Evolutionary conservation across 2,888 invertebrate genomes (phyloP).

Genomic region (Megalurothrips usitatus): DNA sequence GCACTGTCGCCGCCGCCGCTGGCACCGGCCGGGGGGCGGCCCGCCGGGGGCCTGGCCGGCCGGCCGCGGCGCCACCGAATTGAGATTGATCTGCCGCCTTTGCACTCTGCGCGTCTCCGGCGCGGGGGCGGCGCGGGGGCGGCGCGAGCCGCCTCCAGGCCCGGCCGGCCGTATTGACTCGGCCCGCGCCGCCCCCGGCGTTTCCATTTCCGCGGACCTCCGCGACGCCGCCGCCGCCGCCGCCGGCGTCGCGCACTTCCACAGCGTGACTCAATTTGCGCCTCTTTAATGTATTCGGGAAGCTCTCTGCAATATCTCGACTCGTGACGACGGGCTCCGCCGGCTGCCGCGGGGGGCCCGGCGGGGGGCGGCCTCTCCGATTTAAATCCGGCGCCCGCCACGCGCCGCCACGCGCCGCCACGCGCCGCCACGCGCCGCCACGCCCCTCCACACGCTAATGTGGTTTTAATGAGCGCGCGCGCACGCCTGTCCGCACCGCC

Average conservation of each 20-base stretch:
- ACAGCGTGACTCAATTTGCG: background rate
- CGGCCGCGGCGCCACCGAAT: background rate
- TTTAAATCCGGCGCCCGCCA: no score
- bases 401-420: no score
- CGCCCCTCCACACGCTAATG: no score
- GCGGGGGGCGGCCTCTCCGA: no score
- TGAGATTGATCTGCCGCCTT: background rate
- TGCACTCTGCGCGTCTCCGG: no score
- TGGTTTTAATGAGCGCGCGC: no score
- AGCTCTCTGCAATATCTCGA: background rate
- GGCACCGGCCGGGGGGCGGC: no score
- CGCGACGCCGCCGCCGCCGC: no score
- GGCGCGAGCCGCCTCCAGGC: background rate
- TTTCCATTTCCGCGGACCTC: background rate
- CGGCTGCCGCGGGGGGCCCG: background rate
- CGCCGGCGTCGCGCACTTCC: background rate
- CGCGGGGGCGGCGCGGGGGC: background rate
- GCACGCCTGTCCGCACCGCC: no score
- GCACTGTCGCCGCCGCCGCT: no score
- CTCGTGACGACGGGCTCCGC: background rate
- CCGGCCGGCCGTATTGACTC: background rate
- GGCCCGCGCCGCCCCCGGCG: background rate
- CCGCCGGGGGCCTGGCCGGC: background rate
- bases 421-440: no score
- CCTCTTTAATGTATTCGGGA: slow-evolving; percentile 1